Base-by-base conservation (phyloP, 2,888 invertebrate species). In the Euplagia quadripunctaria region DNA sequence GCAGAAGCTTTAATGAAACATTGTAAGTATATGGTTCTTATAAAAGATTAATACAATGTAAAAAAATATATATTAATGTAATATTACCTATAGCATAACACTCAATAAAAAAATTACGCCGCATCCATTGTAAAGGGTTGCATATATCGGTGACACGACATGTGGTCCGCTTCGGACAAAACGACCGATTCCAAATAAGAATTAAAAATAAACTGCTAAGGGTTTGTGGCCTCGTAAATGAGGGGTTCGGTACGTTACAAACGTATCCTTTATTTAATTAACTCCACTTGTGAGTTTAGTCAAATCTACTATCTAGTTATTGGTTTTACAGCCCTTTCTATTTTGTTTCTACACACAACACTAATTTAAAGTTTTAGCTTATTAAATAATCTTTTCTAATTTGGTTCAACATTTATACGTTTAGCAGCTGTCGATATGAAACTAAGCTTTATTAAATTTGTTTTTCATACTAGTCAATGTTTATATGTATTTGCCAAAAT, bases 101-200 rank as follows among this genome's bases (percentile, higher is more conserved):
- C 31, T n/a, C 16, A 70, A 52, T 43, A 78, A 82, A 85, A 31
- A 61, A 61, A 31, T 20, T 5, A 85, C 86, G 83, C 87, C 88
- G 75, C 86, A 86, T 89, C 89, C 88, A 90, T 90, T 90, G 88
- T 91, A 83, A 87, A 74, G 79, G 69, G 72, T 77, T 70, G 71
- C 75, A 70, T 73, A 85, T 85, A 87, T 89, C 86, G 83, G 84
- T 82, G 88, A 81, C 86, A 86, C 90, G 89, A 92, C 92, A 93
- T 92, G 91, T 92, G 91, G 91, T 87, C 89, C 85, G 83, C 89
- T 86, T 84, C 87, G 88, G 89, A 91, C 90, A 90, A 91, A 93
- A 92, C 91, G 91, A 88, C 88, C 87, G 86, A 87, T 88, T 90
- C 87, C 82, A 87, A 90, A 90, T 88, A 88, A 87, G 87, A 88